Conservation (phyloP, 2,113 vertebrate species). For the Coptodon bakossiorum region DNA sequence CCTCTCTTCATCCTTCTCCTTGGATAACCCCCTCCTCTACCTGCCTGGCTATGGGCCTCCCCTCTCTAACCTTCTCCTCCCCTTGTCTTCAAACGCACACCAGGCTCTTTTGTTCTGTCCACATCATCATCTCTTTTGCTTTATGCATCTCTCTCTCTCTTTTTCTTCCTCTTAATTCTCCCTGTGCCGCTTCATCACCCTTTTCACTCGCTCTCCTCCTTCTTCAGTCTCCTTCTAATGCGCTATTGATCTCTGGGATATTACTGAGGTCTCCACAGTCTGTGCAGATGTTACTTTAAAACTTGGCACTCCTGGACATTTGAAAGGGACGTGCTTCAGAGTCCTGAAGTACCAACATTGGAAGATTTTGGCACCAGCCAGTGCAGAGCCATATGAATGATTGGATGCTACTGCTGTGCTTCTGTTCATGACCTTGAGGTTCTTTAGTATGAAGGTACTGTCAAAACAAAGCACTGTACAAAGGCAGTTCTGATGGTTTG, state of each 20-base stretch:
- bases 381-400: background rate
- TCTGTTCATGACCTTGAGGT: constrained; percentile 27
- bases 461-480: background rate
- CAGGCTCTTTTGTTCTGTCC: constrained; percentile 42
- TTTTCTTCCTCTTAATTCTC: background rate
- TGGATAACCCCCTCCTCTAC: constrained; percentile 20
- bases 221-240: constrained; percentile 13
- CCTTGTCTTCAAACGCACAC: constrained; percentile 43
- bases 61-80: constrained; percentile 50
- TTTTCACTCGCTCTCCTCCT: background rate
- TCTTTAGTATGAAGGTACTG: background rate
- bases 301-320: background rate
- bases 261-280: background rate
- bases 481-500: background rate
- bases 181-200: background rate
- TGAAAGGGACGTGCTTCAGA: background rate
- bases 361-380: background rate
- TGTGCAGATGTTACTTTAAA: background rate
- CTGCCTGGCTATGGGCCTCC: constrained; percentile 23
- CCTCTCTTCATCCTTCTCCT: background rate
- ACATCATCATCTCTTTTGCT: background rate
- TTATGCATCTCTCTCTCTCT: background rate
- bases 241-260: constrained; percentile 41
- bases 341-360: background rate
- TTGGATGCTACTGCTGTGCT: background rate